A percentile compares a stretch with the other conserved stretches of the same genome.
phyloP scores from a whole-genome alignment of 2,888 invertebrate genomes.

The Mechanitis messenoides region DNA sequence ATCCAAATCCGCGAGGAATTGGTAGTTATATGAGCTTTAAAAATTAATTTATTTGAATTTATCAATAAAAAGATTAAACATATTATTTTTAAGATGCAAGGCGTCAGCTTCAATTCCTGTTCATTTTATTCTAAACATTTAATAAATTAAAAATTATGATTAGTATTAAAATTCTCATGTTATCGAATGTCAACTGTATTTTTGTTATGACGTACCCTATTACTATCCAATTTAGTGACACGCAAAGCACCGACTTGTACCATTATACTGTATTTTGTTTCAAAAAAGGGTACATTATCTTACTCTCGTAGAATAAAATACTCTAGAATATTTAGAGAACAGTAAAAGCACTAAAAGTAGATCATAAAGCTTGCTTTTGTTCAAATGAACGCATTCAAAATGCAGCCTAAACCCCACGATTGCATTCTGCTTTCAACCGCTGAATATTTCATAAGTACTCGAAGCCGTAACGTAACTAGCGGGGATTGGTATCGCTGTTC shows the following conservation, averaged over 20 bases:
- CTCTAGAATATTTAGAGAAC: not conserved
- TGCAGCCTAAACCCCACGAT: slow-evolving; percentile 63
- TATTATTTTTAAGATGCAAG: no score
- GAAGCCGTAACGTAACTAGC: slow-evolving; percentile 60
- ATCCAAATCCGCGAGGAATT: no score
- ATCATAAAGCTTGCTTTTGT: slow-evolving; percentile 39
- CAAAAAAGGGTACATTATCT: not conserved
- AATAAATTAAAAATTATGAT: no score
- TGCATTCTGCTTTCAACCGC: slow-evolving; percentile 62
- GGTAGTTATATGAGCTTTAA: no score
- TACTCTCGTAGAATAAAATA: not conserved
- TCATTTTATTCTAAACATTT: no score
- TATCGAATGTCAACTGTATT: not conserved
- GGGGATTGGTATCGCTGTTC: slow-evolving; percentile 67
- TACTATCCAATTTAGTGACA: slow-evolving; percentile 7
- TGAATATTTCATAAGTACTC: slow-evolving; percentile 64
- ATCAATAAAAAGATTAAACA: no score
- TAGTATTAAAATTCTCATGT: not conserved
- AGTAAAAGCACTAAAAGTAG: slow-evolving; percentile 38
- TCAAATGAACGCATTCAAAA: slow-evolving; percentile 46
- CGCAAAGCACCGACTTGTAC: slow-evolving; percentile 19
- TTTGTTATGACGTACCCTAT: not conserved
- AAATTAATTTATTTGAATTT: no score
- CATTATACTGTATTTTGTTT: not conserved
- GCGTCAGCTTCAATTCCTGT: no score